Evolutionary conservation across 2,113 vertebrate species (phyloP).

Genomic region (Protobothrops mucrosquamatus): DNA sequence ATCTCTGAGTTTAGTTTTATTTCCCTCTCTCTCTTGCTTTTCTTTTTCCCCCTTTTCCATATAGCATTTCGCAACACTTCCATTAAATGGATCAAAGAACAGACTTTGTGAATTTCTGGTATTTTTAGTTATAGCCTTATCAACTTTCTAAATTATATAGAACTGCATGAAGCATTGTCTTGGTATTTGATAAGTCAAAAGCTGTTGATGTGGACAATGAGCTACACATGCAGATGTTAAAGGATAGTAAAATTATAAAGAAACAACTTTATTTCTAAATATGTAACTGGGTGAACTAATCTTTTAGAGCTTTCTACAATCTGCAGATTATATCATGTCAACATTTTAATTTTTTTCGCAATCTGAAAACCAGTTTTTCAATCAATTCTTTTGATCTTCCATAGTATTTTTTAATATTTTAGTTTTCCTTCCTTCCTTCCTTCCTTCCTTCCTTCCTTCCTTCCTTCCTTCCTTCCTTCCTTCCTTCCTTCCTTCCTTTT

Average conservation of each 20-base stretch:
- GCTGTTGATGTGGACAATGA: slow-evolving; percentile 13
- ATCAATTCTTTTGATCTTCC: neutral
- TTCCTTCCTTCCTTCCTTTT: neutral
- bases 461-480: neutral
- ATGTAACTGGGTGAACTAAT: neutral
- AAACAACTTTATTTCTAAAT: slow-evolving; percentile 12
- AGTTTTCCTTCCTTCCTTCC: too few relatives aligned
- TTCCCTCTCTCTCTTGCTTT: accelerated
- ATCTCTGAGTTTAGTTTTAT: neutral
- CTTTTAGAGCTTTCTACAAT: neutral
- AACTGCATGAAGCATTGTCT: accelerated
- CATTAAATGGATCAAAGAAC: neutral
- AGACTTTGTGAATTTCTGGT: neutral
- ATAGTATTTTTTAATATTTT: neutral
- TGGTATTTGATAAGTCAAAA: slow-evolving; percentile 9
- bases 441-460: too few relatives aligned
- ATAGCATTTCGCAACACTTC: neutral
- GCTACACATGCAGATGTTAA: slow-evolving; percentile 5
- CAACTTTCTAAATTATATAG: slow-evolving; percentile 22
- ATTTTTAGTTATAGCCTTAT: slow-evolving; percentile 29
- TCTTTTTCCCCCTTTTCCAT: neutral
- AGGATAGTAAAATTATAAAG: slow-evolving; percentile 1
- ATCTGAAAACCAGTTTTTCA: neutral
- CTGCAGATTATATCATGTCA: neutral
- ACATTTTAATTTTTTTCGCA: neutral